Evolutionary conservation across 2,113 vertebrate genomes (phyloP).

Genomic region (Nannospalax galili): DNA sequence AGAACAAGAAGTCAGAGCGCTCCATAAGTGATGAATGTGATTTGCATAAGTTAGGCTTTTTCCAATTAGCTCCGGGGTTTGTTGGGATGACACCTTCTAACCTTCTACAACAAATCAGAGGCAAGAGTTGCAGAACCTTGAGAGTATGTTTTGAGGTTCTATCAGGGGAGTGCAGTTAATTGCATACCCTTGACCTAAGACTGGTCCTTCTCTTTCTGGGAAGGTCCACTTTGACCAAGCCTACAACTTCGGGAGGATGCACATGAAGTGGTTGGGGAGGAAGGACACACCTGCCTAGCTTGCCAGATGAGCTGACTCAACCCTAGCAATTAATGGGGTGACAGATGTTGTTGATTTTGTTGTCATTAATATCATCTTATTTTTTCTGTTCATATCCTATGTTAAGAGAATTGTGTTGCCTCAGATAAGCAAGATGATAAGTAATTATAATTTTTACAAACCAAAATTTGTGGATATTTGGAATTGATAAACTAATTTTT

Average conservation of each 20-base stretch:
- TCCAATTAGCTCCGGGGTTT: not conserved
- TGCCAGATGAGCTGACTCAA: too few relatives aligned
- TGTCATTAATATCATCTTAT: constrained; percentile 3
- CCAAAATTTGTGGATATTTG: constrained; percentile 59
- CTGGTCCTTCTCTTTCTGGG: too few relatives aligned
- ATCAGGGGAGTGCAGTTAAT: too few relatives aligned
- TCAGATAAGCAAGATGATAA: constrained; percentile 60
- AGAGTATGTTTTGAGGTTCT: too few relatives aligned
- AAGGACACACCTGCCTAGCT: too few relatives aligned
- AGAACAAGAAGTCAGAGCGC: not conserved
- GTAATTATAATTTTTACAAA: constrained; percentile 63
- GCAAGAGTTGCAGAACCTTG: too few relatives aligned
- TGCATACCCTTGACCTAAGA: too few relatives aligned
- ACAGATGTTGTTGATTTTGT: too few relatives aligned
- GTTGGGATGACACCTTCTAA: not conserved
- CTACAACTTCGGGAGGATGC: too few relatives aligned
- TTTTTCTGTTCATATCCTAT: constrained; percentile 10
- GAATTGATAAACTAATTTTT: constrained; percentile 55
- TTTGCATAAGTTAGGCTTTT: not conserved
- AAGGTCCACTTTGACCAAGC: too few relatives aligned
- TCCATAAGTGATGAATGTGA: not conserved
- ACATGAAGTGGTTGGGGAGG: too few relatives aligned
- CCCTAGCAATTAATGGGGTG: too few relatives aligned
- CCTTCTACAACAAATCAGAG: not conserved
- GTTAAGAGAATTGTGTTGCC: constrained; percentile 41